Percentiles rank a stretch among this genome's conserved stretches.
Conservation (phyloP, 2,113 vertebrate genomes). For the Scytalopus superciliaris region DNA sequence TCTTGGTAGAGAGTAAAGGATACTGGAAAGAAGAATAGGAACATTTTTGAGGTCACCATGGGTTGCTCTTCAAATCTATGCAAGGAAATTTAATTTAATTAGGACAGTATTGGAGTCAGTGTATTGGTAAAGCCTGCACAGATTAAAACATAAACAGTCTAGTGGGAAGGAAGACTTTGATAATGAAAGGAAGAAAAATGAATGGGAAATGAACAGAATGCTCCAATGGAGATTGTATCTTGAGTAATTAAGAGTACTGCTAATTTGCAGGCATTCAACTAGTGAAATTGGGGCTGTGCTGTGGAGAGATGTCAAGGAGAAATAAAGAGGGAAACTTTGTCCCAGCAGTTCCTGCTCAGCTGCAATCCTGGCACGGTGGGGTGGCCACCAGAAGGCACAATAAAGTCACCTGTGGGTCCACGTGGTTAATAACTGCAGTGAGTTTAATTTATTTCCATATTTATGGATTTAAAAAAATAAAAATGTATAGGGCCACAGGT, state of each 20-base stretch:
- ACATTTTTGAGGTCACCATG: not conserved
- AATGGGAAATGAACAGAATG: slow-evolving; percentile 14
- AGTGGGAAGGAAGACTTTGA: not conserved
- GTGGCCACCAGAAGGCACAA: not conserved
- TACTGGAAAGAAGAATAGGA: not conserved
- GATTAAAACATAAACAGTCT: slow-evolving; percentile 27
- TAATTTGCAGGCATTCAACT: slow-evolving; percentile 7
- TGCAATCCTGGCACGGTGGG: not conserved
- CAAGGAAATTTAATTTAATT: slow-evolving; percentile 44
- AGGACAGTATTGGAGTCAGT: not conserved
- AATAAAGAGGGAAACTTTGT: not conserved
- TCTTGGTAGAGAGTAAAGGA: not conserved
- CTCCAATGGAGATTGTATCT: slow-evolving; percentile 28
- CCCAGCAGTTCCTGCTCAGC: not conserved
- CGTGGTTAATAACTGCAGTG: not conserved
- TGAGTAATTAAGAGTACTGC: slow-evolving; percentile 20
- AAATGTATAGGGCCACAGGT: rapidly evolving
- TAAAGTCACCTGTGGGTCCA: not conserved
- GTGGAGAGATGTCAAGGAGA: slow-evolving; percentile 17
- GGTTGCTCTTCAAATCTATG: not conserved
- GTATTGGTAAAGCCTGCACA: not conserved
- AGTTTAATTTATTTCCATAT: not conserved
- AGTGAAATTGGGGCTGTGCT: not conserved
- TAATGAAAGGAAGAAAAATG: slow-evolving; percentile 6
- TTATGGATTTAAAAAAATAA: not conserved